Conservation (phyloP, 2,797 vertebrate species). For the Neosilurus mollespiculum region DNA sequence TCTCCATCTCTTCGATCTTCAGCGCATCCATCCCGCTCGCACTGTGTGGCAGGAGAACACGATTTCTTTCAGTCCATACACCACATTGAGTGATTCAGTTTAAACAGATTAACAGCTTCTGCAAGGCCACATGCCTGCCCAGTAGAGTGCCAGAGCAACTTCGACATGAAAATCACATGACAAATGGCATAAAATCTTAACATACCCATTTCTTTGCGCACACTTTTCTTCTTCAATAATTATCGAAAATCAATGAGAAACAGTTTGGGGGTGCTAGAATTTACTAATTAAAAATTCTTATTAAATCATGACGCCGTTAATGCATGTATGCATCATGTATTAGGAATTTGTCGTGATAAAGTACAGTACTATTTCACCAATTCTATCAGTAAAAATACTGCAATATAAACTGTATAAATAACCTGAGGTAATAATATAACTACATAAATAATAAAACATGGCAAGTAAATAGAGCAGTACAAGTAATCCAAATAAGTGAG, state of each 20-base stretch:
- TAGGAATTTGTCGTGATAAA: no score
- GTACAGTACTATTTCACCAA: no score
- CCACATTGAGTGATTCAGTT: neutral
- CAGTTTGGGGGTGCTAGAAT: neutral
- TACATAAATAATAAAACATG: neutral
- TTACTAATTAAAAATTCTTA: neutral
- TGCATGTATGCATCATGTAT: neutral
- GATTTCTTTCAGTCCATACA: neutral
- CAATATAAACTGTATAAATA: neutral
- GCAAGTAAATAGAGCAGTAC: neutral
- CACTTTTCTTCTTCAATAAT: neutral
- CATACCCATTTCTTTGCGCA: neutral
- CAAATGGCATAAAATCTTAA: neutral
- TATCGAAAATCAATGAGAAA: neutral
- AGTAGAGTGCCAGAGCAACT: neutral
- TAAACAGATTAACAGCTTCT: neutral
- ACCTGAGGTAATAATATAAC: neutral
- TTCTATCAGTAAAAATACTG: no score
- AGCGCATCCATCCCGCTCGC: slow-evolving; percentile 78
- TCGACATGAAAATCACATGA: neutral
- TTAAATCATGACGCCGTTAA: neutral
- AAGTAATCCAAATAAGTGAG: neutral
- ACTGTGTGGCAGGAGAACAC: slow-evolving; percentile 63
- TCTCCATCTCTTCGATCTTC: slow-evolving; percentile 97
- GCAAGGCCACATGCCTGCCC: neutral